Base-by-base conservation (phyloP, 1,140 invertebrate species). In the Bombus breviceps region DNA sequence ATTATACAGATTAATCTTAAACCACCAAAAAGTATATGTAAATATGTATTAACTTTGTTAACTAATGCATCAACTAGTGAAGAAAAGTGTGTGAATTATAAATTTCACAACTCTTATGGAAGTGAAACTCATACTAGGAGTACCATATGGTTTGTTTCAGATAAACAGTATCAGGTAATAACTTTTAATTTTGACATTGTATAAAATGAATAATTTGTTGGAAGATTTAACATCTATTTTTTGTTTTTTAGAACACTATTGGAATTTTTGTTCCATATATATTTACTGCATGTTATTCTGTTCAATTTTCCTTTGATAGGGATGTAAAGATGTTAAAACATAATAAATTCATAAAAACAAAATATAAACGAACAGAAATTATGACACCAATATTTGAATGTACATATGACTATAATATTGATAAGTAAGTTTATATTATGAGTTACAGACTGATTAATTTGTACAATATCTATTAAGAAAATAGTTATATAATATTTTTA, bases 271-370 rank as follows among this genome's bases (percentile, higher is more conserved):
- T 80, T 28, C 41, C 39, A 73, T 80, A 80, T 53, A 32, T 80
- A 72, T 85, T 80, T 72, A 85, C 76, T 12, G 83, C 83, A 47
- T 85, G 83, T 62, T 85, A 85, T 80, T 28, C 53, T 47, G 5
- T 80, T 22, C 39, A 62, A n/a, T 71, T 80, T 37, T 37, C 9
- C 0, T 62, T 39, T 62, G 28, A 13, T 43, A 43, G 47, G 15
- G 3, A 34, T 32, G 15, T 25, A 25, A 25, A 47, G 22, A 37
- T 43, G 22, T 37, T 64, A 22, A 28, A 28, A 12, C 3, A 10
- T 37, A 84, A 79, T 8, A 25, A 72, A 72, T 85, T 64, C 6
- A 53, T 85, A 25, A 80, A 32, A 72, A 80, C 68, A 28, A 53
- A 73, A 73, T 80, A 80, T n/a, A 64, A 28, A 34, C 53, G 22